phyloP scores from a whole-genome alignment of 2,113 vertebrate species.

The Anoura caudifer region DNA sequence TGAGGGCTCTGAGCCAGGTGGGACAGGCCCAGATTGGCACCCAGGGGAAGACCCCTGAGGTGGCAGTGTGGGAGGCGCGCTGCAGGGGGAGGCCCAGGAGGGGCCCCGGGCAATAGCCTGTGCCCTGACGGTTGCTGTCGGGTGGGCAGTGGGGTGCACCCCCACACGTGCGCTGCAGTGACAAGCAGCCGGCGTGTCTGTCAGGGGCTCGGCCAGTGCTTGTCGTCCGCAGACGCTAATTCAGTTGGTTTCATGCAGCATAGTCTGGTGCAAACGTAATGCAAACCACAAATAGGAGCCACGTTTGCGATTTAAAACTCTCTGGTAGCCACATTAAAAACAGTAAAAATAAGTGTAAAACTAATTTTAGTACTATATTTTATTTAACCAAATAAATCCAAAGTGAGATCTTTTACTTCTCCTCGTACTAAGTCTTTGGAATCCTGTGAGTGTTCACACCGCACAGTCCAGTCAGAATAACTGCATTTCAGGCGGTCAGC shows the following conservation, averaged over 20 bases:
- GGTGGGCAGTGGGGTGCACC: fast-evolving
- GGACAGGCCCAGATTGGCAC: not conserved
- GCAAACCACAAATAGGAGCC: not conserved
- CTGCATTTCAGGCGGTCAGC: fast-evolving
- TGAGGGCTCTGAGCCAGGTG: not conserved
- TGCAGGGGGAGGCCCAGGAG: not conserved
- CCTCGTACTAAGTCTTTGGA: not conserved
- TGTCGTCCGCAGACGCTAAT: not conserved
- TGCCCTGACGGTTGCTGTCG: fast-evolving
- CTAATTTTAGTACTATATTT: not conserved
- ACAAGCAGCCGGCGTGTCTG: not conserved
- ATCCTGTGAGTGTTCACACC: not conserved
- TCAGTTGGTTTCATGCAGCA: not conserved
- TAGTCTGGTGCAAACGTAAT: not conserved
- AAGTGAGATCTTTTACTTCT: not conserved
- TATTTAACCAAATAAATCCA: not conserved
- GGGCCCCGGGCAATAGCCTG: not conserved
- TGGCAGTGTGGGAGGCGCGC: fast-evolving
- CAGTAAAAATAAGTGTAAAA: constrained; percentile 11
- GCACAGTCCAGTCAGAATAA: not conserved
- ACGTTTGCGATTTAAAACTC: not conserved
- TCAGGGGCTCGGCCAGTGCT: not conserved
- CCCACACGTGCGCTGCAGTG: not conserved
- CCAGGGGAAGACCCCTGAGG: not conserved
- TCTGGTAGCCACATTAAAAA: not conserved